phyloP scores from a whole-genome alignment of 2,797 vertebrate species.

The Cheracebus regulus region DNA sequence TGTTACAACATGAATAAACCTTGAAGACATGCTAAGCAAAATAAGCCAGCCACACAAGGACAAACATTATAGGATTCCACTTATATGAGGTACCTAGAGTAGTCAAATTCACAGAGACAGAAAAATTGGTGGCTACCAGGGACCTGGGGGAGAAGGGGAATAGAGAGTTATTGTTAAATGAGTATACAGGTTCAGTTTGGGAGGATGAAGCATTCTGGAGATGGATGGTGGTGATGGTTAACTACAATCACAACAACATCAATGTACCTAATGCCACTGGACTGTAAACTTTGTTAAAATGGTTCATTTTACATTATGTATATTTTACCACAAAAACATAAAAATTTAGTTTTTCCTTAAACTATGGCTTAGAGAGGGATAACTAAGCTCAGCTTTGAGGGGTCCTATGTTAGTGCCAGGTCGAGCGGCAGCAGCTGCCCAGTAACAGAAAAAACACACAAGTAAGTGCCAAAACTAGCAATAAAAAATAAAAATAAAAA shows the following conservation, averaged over 20 bases:
- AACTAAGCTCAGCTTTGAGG: neutral
- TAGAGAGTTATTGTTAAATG: neutral
- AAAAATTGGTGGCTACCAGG: neutral
- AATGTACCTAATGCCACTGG: neutral
- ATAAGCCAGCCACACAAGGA: neutral
- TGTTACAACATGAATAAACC: neutral
- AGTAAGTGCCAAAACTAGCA: neutral
- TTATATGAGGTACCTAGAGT: neutral
- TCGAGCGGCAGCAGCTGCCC: neutral
- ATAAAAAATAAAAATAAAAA: neutral
- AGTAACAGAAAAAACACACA: neutral
- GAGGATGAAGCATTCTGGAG: neutral
- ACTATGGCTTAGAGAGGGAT: neutral
- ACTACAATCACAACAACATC: neutral
- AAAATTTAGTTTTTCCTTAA: neutral
- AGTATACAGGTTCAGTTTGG: neutral
- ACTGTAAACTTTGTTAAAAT: neutral
- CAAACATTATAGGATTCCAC: neutral
- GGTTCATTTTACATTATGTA: neutral
- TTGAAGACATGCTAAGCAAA: neutral
- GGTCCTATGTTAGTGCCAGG: neutral
- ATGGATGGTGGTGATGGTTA: neutral
- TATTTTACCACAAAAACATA: neutral
- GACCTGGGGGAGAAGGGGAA: neutral
- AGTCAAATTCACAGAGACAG: neutral